Base-by-base conservation (phyloP, 2,797 vertebrate species). In the Ceryle rudis region DNA sequence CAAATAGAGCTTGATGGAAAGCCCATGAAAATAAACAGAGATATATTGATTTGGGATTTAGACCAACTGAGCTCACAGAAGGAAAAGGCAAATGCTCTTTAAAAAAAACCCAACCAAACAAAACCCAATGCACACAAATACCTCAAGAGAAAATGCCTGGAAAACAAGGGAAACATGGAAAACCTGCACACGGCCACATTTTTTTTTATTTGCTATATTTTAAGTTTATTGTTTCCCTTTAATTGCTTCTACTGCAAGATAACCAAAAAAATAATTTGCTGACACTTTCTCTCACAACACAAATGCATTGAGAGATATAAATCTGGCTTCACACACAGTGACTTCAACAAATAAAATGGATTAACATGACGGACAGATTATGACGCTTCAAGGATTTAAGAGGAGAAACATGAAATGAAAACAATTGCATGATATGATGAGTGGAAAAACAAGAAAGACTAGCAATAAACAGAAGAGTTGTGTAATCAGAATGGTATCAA, bases 301-400 rank as follows among this genome's bases (percentile, higher is more conserved):
- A 4, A 35, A 77, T 1, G 14, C 41, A 96, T 57, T 97, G 98
- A 98, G 98, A 98, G 98, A 97, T 93, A 97, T 51, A 94, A 96
- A 93, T 55, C 54, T 87, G 93, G 94, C 85, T 81, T 42, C 41
- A 95, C 88, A 73, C 77, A 92, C 78, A 90, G 72, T 41, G 87
- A 89, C 70, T 94, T 37, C 71, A 66, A 96, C 91, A 83, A 91
- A 91, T 86, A 94, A 96, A 96, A 97, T 78, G 71, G 86, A 93
- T 90, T 52, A 65, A 87, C 10, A 14, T 87, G 91, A 96, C 41
- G 3, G 83, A 96, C 93, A 96, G 96, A 94, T 82, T 75, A 86
- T 82, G 91, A 72, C 54, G 91, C 69, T 94, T 91, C 64, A 39
- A 91, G 88, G 73, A 55, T 64, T 60, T 80, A 82, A 66, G 94